Percentiles rank a stretch among this genome's conserved stretches.
phyloP scores from a whole-genome alignment of 2,888 invertebrate species.

The Suillia variegata region DNA sequence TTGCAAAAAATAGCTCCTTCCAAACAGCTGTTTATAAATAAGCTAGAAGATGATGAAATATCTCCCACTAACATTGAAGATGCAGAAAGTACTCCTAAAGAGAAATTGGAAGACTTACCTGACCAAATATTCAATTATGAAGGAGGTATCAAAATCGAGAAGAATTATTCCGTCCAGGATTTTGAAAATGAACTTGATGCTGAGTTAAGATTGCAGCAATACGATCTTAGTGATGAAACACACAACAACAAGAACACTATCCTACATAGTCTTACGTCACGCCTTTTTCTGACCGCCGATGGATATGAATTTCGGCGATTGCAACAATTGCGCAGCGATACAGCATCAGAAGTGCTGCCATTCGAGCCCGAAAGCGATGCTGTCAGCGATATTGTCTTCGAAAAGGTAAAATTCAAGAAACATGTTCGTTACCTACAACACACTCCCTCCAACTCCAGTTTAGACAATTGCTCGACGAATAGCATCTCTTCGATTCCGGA shows the following conservation, averaged over 20 bases:
- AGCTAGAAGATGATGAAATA: constrained; percentile 51
- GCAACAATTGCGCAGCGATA: constrained; percentile 33
- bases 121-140: too few relatives aligned
- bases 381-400: constrained; percentile 44
- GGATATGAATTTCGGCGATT: constrained; percentile 39
- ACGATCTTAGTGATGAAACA: too few relatives aligned
- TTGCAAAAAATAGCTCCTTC: constrained; percentile 54
- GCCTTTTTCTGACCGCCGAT: constrained; percentile 35
- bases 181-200: constrained; percentile 31
- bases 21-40: constrained; percentile 47
- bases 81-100: constrained; percentile 18
- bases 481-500: constrained; percentile 7
- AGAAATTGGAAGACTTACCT: constrained; percentile 7
- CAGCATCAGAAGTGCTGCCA: constrained; percentile 32
- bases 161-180: constrained; percentile 33
- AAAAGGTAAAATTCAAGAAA: constrained; percentile 54
- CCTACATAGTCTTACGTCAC: constrained; percentile 33
- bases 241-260: constrained; percentile 7
- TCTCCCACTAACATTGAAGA: constrained; percentile 36
- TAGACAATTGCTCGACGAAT: constrained; percentile 39
- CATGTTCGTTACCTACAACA: constrained; percentile 57
- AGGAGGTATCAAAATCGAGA: neutral
- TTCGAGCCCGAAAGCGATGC: constrained; percentile 22
- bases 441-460: constrained; percentile 56
- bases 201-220: too few relatives aligned